Evolutionary conservation across 2,797 vertebrate genomes (phyloP).

Genomic region (Acanthopagrus latus): DNA sequence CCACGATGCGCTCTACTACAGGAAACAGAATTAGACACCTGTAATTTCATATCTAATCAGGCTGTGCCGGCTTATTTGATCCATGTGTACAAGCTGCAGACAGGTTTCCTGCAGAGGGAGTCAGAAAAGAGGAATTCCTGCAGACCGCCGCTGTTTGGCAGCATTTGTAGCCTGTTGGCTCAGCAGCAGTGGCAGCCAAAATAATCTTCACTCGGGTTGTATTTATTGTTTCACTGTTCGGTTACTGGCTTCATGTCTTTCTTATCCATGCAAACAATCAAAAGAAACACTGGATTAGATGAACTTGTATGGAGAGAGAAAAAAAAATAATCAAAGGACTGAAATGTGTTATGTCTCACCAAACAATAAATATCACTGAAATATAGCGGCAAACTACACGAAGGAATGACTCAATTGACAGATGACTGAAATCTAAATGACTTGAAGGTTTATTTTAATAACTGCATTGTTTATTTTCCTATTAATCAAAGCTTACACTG

Average conservation of each 20-base stretch:
- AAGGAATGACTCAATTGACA: constrained; percentile 4
- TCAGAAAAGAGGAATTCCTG: constrained; percentile 47
- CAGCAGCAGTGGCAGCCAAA: constrained; percentile 36
- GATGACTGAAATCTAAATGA: constrained; percentile 24
- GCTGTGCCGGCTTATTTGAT: constrained; percentile 44
- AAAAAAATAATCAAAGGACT: constrained; percentile 26
- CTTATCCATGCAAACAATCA: constrained; percentile 44
- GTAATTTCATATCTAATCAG: constrained; percentile 56
- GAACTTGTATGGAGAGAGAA: constrained; percentile 11
- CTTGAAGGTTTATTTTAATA: constrained; percentile 30
- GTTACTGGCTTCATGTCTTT: constrained; percentile 37
- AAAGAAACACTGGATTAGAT: constrained; percentile 46
- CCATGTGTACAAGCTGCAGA: constrained; percentile 28
- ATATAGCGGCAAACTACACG: not conserved
- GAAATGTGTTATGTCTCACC: constrained; percentile 15
- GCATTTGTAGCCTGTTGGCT: no score
- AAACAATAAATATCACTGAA: constrained; percentile 24
- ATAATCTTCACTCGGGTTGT: constrained; percentile 47
- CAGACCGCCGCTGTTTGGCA: constrained; percentile 31
- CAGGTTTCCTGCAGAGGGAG: constrained; percentile 20
- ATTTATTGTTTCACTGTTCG: constrained; percentile 63
- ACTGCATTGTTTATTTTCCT: not conserved
- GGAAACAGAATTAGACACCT: constrained; percentile 49
- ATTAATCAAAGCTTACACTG: constrained; percentile 6
- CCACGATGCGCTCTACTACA: constrained; percentile 35